Base-by-base conservation (phyloP, 2,797 vertebrate species). In the Myripristis murdjan region DNA sequence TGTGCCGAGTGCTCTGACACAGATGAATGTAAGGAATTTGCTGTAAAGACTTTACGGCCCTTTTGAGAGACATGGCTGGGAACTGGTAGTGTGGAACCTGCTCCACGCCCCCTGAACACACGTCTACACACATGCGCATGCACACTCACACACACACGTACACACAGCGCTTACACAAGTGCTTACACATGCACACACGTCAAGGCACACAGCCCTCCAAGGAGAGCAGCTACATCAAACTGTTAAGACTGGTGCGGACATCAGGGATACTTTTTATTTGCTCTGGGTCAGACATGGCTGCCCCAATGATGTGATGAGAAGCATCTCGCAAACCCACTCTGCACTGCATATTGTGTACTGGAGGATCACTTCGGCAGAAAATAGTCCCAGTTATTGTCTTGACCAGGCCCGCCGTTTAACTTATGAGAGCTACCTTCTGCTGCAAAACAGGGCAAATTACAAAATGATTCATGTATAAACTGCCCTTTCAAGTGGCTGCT, bases 21-120 rank as follows among this genome's bases (percentile, higher is more conserved):
- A 94, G 93, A 95, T 91, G 92, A 94, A 95, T 93, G 93, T 93
- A 93, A 89, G 89, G 92, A 95, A 93, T 95, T 93, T 95, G 88
- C 93, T 92, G 92, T 89, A 91, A 94, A 93, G 93, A 90, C 90
- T 94, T 94, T 93, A 92, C 89, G 79, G 90, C 82, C 91, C 90
- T 93, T 94, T 89, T 92, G 93, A 94, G 92, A 91, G 91, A 92
- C 91, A 75, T 76, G 82, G 87, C 86, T 81, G 82, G 73, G 84
- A 92, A 86, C 79, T 58, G 82, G 79, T 73, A 75, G 92, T 16
- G 83, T 89, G 85, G 84, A 92, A 89, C 85, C 75, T 62, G 66
- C 83, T 79, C 72, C 87, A 85, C 68, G 62, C 82, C 89, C 83
- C 71, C 64, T 47, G 60, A 64, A 69, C 77, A 72, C 73, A 75